Evolutionary conservation across 2,797 vertebrate genomes (phyloP), one percentile per base, ranked within the genome.

Genomic region (Bradypodion ventrale): DNA sequence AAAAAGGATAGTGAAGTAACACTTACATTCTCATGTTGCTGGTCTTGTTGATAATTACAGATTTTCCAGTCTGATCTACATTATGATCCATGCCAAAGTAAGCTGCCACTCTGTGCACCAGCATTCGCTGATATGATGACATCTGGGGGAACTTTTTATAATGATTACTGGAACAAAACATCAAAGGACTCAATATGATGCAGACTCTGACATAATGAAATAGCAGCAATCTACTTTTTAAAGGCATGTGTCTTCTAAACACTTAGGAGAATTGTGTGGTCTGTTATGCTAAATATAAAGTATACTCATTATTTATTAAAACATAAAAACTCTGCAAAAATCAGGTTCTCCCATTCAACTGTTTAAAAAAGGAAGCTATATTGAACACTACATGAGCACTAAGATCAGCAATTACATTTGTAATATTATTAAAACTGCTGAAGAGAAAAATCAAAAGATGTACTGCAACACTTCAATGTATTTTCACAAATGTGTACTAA

Each of bases 51-150:
- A 99, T 98, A 95, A 99, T 98, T 75, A 99, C 97, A 75, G 97
- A 97, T 95, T 98, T 99, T 87, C 98, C 98, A 80, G 97, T 98
- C 93, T 99, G 98, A 96, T 99, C 98, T 89, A 99, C 98, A n/a
- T 99, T 99, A 93, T 99, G 98, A 94, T 99, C 98, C 97, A 99
- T 96, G 87, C 98, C 98, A 87, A 99, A 99, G 95, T 98, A 99
- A 88, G 98, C 98, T 8, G 97, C 98, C 91, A 98, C 98, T 85
- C 98, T 97, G 91, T 99, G 98, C 87, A 99, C 97, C 85, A 99
- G 95, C 98, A 99, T 99, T 83, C 98, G 97, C 95, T 99, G 98
- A 93, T 99, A 99, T 0, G 98, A 98, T 0, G 98, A 99, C 98
- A 99, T 99, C 95, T 98, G 98, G 91, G 97, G 97, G 93, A 99